Conservation (phyloP, 2,888 invertebrate genomes). For the Drosophila phalerata region DNA sequence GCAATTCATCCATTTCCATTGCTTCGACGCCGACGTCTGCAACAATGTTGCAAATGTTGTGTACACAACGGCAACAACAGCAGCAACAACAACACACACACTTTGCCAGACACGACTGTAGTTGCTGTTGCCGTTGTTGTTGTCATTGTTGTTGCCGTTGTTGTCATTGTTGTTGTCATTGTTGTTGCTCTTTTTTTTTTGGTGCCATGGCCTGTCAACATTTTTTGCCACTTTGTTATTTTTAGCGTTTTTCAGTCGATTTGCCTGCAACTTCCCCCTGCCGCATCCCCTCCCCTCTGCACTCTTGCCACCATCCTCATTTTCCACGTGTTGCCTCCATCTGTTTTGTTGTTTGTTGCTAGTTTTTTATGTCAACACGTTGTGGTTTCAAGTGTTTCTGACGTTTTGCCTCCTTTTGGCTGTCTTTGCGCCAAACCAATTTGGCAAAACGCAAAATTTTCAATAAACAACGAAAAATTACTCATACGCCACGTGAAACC, state of each 20-base stretch:
- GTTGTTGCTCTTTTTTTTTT: constrained; percentile 17
- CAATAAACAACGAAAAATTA: constrained; percentile 63
- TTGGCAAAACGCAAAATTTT: constrained; percentile 50
- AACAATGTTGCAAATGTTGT: constrained; percentile 61
- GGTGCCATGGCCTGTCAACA: constrained; percentile 62
- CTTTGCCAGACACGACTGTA: constrained; percentile 55
- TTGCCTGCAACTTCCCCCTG: constrained; percentile 15
- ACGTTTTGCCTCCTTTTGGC: constrained; percentile 27
- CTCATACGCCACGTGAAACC: constrained; percentile 69
- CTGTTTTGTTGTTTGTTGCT: constrained; percentile 30
- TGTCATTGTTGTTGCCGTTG: neutral
- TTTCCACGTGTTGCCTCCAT: constrained; percentile 59
- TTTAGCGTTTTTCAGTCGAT: constrained; percentile 57
- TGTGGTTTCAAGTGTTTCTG: constrained; percentile 53
- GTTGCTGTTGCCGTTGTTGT: constrained; percentile 23
- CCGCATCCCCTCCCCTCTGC: neutral
- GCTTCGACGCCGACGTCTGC: constrained; percentile 45
- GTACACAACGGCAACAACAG: constrained; percentile 46
- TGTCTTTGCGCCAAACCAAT: constrained; percentile 37
- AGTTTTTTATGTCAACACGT: constrained; percentile 34
- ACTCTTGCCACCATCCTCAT: neutral
- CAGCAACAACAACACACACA: constrained; percentile 32
- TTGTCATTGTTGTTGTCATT: constrained; percentile 36
- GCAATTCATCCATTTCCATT: constrained; percentile 74
- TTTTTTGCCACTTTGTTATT: constrained; percentile 69